Conservation (phyloP, 2,888 invertebrate genomes). For the Acanthoscelides obtectus region DNA sequence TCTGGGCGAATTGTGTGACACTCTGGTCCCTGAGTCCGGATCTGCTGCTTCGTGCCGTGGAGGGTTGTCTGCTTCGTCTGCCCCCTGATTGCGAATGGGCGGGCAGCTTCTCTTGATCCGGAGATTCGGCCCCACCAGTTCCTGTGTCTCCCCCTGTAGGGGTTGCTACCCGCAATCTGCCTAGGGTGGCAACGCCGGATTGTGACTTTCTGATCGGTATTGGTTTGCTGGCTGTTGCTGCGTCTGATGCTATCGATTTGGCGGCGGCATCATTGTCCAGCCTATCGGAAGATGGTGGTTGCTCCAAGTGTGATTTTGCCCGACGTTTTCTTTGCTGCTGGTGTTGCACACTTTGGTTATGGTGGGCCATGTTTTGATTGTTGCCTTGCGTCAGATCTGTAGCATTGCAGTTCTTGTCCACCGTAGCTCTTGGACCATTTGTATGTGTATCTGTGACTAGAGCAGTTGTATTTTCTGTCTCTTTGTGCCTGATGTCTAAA, state of each 20-base stretch:
- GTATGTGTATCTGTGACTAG: conserved; percentile 59
- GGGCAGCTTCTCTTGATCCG: conserved; percentile 42
- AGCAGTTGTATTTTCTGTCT: conserved; percentile 60
- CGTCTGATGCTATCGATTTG: conserved; percentile 46
- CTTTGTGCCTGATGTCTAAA: conserved; percentile 51
- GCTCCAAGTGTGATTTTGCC: conserved; percentile 45
- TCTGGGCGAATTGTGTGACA: conserved; percentile 84
- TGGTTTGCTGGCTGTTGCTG: conserved; percentile 40
- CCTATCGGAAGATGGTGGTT: conserved; percentile 40
- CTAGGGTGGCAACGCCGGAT: conserved; percentile 64
- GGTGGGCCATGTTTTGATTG: not conserved
- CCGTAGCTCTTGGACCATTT: conserved; percentile 44
- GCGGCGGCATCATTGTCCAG: conserved; percentile 62
- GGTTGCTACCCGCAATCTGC: conserved; percentile 59
- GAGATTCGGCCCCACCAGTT: conserved; percentile 31
- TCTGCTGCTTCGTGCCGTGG: conserved; percentile 45
- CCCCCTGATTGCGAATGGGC: not conserved
- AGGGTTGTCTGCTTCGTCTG: conserved; percentile 43
- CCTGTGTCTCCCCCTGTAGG: conserved; percentile 2
- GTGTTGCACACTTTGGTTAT: not conserved
- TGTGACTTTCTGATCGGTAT: conserved; percentile 45
- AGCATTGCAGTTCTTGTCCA: conserved; percentile 68
- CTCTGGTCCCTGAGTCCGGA: conserved; percentile 59
- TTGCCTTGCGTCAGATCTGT: conserved; percentile 43
- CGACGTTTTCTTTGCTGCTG: conserved; percentile 33